These are phyloP conservation scores for Bhutanitis thaidina DNA, from an alignment of 2,888 invertebrate species.

Conservation along the genomic window DNA sequence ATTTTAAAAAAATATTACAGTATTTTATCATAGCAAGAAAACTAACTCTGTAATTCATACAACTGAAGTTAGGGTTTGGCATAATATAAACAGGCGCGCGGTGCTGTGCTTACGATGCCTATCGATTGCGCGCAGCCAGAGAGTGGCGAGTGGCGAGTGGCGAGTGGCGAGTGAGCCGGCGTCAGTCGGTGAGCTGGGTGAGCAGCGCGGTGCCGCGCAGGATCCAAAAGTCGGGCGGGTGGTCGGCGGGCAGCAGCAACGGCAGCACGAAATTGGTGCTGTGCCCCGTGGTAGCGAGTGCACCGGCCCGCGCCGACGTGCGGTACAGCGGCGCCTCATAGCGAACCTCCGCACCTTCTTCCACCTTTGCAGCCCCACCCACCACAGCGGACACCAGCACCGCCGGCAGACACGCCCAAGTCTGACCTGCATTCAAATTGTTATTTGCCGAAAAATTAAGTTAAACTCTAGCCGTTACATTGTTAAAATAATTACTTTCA, in stretches of 20 bases:
- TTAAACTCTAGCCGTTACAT: too few relatives aligned
- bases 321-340: conserved; percentile 92
- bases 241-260: conserved; percentile 84
- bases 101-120: too few relatives aligned
- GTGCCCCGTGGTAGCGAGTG: conserved; percentile 94
- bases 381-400: conserved; percentile 82
- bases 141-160: too few relatives aligned
- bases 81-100: too few relatives aligned
- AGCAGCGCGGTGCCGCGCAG: conserved; percentile 92
- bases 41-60: too few relatives aligned
- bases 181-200: conserved; percentile 87
- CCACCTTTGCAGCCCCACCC: conserved; percentile 66
- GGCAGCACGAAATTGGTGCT: conserved; percentile 95
- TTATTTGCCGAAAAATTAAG: too few relatives aligned
- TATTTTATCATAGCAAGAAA: too few relatives aligned
- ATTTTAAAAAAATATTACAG: too few relatives aligned
- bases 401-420: conserved; percentile 86
- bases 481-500: too few relatives aligned
- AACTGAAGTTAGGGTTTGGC: too few relatives aligned
- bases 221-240: conserved; percentile 89
- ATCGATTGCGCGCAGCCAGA: too few relatives aligned
- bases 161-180: too few relatives aligned
- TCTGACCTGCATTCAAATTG: conserved; percentile 80
- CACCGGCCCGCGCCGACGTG: conserved; percentile 92
- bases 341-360: conserved; percentile 68